Evolutionary conservation across 2,888 invertebrate genomes (phyloP), one percentile per base, ranked within the genome.

Genomic region (Gastracanthus pulcherrimus): DNA sequence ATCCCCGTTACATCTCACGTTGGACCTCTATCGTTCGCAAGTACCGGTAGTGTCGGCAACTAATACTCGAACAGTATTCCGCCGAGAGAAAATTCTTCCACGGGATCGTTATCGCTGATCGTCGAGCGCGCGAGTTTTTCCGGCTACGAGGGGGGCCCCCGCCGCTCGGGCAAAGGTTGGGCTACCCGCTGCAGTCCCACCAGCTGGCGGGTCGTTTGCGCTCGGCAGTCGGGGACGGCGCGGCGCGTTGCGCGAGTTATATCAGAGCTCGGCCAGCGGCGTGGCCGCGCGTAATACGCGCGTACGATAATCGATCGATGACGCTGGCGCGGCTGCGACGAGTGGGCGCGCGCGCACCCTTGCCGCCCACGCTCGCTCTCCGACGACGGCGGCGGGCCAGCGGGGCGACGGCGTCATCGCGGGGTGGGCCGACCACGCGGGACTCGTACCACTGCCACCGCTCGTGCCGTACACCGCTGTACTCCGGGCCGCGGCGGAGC

Each of bases 231-330:
- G 41, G 16, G 41, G 41, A 16, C 41, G 41, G 38, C 38, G 38
- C 13, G 13, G 41, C 16, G 41, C 41, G 16, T 23, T 3, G 6
- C 48, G 31, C 13, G 11, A 7, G 16, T 60, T 23, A 64, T 19
- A 19, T 19, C 13, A 64, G 9, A 64, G n/a, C 16, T 55, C 3
- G n/a, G n/a, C n/a, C n/a, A n/a, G n/a, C n/a, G n/a, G n/a, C 23
- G 51, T 3, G 13, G 3, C 1, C 11, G 23, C 11, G 29, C 19
- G 19, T 36, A 16, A 34, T 36, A 34, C 19, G 36, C 11, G 19
- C 16, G 34, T 45, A 67, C 41, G 41, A 67, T 67, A 67, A 67
- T 67, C 67, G 70, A 55, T 70, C 70, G 70, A 55, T 70, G 70
- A 70, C 70, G 70, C 67, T 16, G 26, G 29, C n/a, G 34, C 7